phyloP scores from a whole-genome alignment of 2,888 invertebrate species.

The Xylota segnis region DNA sequence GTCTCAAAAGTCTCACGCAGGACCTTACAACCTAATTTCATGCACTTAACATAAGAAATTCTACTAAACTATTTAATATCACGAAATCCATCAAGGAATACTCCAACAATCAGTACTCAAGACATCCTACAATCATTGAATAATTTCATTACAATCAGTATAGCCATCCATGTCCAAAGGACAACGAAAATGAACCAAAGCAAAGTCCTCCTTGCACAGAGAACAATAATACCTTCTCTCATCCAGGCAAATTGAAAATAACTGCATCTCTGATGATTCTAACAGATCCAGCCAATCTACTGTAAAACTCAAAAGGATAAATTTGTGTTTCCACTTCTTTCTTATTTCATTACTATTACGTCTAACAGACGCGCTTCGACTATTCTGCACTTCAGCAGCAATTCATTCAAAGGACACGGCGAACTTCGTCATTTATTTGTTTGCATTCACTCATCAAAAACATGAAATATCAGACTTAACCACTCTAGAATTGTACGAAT shows the following conservation, averaged over 20 bases:
- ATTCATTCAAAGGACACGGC: constrained; percentile 13
- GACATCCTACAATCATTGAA: constrained; percentile 5
- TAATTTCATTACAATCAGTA: constrained; percentile 38
- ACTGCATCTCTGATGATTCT: constrained; percentile 19
- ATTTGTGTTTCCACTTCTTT: constrained; percentile 16
- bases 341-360: constrained; percentile 34
- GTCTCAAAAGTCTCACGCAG: too few relatives aligned
- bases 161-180: constrained; percentile 20
- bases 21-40: too few relatives aligned
- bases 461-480: constrained; percentile 40
- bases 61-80: neutral
- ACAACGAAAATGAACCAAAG: constrained; percentile 13
- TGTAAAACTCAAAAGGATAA: constrained; percentile 28
- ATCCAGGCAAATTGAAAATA: constrained; percentile 25
- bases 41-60: neutral
- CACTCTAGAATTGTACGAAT: constrained; percentile 26
- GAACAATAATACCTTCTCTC: constrained; percentile 16
- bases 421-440: constrained; percentile 34
- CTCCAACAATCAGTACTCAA: neutral
- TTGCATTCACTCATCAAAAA: constrained; percentile 48
- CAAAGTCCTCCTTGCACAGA: neutral
- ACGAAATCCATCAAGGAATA: neutral
- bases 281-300: constrained; percentile 18
- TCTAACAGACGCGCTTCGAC: neutral
- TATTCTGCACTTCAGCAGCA: neutral